Conservation (phyloP, 2,888 invertebrate genomes). For the Plebejus anna region DNA sequence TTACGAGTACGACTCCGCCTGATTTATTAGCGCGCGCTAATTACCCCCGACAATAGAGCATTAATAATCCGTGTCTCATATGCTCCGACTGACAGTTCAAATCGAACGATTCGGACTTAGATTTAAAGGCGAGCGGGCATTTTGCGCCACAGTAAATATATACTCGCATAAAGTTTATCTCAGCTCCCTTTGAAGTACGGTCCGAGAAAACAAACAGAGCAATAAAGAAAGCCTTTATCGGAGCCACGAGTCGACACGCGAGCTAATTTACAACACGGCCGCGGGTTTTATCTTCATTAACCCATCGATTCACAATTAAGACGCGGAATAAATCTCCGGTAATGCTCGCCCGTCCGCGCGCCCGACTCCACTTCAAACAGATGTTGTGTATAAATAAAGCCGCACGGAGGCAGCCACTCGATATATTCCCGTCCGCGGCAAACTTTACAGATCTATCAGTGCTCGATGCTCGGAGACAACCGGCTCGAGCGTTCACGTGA, state of each 20-base stretch:
- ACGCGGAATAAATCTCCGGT: conserved; percentile 79
- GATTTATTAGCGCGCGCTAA: conserved; percentile 75
- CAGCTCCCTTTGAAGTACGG: conserved; percentile 75
- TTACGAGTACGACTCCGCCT: conserved; percentile 62
- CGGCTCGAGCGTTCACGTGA: conserved; percentile 46
- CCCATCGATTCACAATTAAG: conserved; percentile 81
- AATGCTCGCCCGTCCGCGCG: conserved; percentile 76
- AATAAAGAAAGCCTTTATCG: conserved; percentile 79
- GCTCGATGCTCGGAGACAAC: conserved; percentile 57
- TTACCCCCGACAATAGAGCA: conserved; percentile 63
- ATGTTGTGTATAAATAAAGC: conserved; percentile 80
- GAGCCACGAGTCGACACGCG: conserved; percentile 78
- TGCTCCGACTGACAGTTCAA: conserved; percentile 53
- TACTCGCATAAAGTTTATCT: conserved; percentile 75
- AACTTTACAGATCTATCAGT: conserved; percentile 78
- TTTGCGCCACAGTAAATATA: conserved; percentile 64
- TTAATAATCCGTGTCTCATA: conserved; percentile 61
- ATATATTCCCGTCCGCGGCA: conserved; percentile 79
- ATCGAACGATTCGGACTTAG: conserved; percentile 46
- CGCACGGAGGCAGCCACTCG: conserved; percentile 78
- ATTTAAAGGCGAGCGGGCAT: conserved; percentile 44
- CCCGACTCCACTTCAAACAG: conserved; percentile 78
- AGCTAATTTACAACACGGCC: conserved; percentile 80
- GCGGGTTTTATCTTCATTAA: conserved; percentile 80
- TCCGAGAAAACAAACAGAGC: conserved; percentile 78